These are phyloP conservation scores for Ianthella basta DNA, from an alignment of 37 sponge, comb jelly and placozoan species.

Conservation along the genomic window DNA sequence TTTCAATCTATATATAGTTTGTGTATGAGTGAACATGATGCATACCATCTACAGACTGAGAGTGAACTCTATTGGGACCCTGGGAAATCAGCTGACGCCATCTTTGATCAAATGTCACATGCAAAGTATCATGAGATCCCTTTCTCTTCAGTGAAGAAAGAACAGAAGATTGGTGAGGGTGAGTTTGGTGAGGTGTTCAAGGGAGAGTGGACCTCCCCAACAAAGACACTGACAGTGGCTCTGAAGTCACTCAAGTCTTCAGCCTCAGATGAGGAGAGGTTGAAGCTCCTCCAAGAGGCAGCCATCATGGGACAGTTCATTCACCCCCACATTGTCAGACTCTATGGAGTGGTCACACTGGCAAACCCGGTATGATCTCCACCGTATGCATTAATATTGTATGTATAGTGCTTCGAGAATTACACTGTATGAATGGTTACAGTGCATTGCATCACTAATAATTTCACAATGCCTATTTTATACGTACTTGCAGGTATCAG, in stretches of 20 bases:
- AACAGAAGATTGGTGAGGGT: neutral
- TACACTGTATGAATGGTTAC: no score
- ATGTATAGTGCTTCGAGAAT: no score
- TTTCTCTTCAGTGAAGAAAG: neutral
- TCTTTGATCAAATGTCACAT: neutral
- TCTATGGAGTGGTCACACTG: conserved; percentile 10
- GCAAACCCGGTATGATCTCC: neutral
- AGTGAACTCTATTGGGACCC: neutral
- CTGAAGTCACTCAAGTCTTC: conserved; percentile 28
- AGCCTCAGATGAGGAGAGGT: conserved; percentile 8
- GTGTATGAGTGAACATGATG: no score
- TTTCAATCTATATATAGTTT: no score
- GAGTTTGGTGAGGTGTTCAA: conserved; percentile 14
- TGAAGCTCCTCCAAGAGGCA: conserved; percentile 24
- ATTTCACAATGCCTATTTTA: no score
- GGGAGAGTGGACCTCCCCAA: conserved; percentile 14
- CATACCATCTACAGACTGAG: neutral
- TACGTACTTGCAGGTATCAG: no score
- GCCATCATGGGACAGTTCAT: conserved; percentile 24
- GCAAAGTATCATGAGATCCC: conserved; percentile 5
- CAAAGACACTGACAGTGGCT: neutral
- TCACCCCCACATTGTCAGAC: conserved; percentile 12
- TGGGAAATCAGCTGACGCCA: neutral
- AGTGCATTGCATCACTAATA: no score
- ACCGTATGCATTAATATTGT: neutral